Base-by-base conservation (phyloP, 2,888 invertebrate species). In the Acanthococcus lagerstroemiae region DNA sequence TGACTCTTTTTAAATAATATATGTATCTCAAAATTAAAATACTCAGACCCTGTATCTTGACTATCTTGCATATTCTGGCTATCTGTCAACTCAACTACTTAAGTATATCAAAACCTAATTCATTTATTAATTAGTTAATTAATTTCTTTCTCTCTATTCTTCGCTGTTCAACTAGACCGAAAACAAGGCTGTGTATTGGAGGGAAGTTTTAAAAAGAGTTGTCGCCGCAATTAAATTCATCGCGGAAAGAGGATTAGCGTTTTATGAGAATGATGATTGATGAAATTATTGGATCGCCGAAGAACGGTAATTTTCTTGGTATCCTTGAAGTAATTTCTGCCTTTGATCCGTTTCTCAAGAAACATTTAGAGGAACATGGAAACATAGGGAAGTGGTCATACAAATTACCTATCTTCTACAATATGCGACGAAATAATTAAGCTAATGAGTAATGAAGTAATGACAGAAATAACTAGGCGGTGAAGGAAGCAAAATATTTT, bases 381-480 rank as follows among this genome's bases (percentile, higher is more conserved):
- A 57, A 57, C 24, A 44, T n/a, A 45, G 19, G 45, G 57, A 12
- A 57, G 15, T 44, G 30, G 57, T 9, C 22, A 57, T n/a, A 45
- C n/a, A 12, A 57, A 57, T 45, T 57, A 57, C 25, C 5, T 56
- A 2, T 27, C 56, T n/a, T n/a, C n/a, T n/a, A n/a, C n/a, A n/a
- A n/a, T n/a, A n/a, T n/a, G n/a, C n/a, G n/a, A n/a, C n/a, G 44
- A 57, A 45, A 9, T 57, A 15, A 21, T 57, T 15, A n/a, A 2
- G 12, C 2, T 45, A 15, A 57, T 57, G 57, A 45, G 15, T 3
- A 45, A 45, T 1, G 24, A 22, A 2, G 57, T 44, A 22, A 4
- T 57, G 1, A 37, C 37, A 17, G 30, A 69, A 68, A 72, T n/a
- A n/a, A n/a, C n/a, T n/a, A n/a, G n/a, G n/a, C n/a, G n/a, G n/a